Conservation (phyloP, 2,113 vertebrate species). For the Setophaga kirtlandii region DNA sequence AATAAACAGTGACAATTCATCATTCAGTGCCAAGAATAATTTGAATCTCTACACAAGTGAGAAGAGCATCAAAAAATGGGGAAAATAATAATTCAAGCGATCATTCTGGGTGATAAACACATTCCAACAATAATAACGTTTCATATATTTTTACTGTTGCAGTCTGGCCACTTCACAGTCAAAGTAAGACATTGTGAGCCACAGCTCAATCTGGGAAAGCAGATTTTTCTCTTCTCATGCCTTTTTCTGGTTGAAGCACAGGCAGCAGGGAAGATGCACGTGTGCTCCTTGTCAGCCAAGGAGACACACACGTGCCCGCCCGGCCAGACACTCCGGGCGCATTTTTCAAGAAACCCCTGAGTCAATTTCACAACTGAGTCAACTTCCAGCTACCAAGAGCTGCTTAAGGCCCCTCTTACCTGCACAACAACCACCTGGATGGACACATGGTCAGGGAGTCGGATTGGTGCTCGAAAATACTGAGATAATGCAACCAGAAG, state of each 20-base stretch:
- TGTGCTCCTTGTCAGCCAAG: background rate
- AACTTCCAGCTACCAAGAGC: background rate
- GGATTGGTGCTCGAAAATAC: constrained; percentile 95
- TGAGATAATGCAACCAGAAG: constrained; percentile 94
- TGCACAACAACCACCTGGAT: constrained; percentile 97
- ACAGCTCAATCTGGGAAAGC: constrained; percentile 29
- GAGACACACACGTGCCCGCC: fast-evolving
- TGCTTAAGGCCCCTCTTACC: constrained; percentile 74
- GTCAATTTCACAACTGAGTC: background rate
- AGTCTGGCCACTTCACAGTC: background rate
- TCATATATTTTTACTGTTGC: constrained; percentile 20
- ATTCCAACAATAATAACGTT: constrained; percentile 46
- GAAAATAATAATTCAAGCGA: constrained; percentile 61
- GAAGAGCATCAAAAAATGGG: constrained; percentile 36
- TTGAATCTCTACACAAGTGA: constrained; percentile 59
- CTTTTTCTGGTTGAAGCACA: background rate
- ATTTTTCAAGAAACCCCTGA: background rate
- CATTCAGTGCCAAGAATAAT: constrained; percentile 52
- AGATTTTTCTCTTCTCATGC: background rate
- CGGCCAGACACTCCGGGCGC: background rate
- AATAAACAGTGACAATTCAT: constrained; percentile 58
- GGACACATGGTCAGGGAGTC: constrained; percentile 95
- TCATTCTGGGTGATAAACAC: constrained; percentile 41
- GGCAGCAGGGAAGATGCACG: background rate
- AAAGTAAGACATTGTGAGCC: background rate